Conservation (phyloP, 2,797 vertebrate genomes). For the Pterois miles region DNA sequence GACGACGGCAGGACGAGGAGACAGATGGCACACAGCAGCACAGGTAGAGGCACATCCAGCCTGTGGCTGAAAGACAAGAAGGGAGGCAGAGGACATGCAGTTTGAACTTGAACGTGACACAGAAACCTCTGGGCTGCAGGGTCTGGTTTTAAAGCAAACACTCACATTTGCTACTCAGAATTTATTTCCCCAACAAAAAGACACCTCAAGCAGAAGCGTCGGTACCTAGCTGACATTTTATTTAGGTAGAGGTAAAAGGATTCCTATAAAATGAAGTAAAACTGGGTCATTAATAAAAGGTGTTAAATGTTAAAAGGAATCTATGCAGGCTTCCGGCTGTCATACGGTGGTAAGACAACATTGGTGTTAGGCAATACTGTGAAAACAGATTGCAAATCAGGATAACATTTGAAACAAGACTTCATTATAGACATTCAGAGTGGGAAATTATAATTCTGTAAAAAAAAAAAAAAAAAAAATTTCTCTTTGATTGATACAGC, state of each 20-base stretch:
- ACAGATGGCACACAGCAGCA: slow-evolving; percentile 78
- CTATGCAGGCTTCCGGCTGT: background rate
- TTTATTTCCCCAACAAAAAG: background rate
- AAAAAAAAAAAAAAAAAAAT: too few species aligned
- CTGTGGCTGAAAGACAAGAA: slow-evolving; percentile 53
- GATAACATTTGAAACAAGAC: too few species aligned
- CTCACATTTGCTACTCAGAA: background rate
- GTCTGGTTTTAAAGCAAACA: background rate
- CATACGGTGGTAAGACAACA: too few species aligned
- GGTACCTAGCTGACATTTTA: background rate
- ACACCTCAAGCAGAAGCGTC: background rate
- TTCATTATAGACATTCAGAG: background rate
- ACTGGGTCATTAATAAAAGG: background rate
- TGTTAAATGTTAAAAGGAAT: background rate
- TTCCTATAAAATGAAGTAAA: background rate
- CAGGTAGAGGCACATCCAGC: slow-evolving; percentile 52
- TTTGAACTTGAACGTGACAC: background rate
- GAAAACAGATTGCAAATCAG: too few species aligned
- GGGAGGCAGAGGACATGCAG: background rate
- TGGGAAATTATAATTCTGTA: background rate
- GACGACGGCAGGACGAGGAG: slow-evolving; percentile 70
- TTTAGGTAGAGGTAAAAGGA: background rate
- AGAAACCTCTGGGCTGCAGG: background rate
- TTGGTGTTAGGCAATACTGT: too few species aligned
- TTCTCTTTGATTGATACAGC: background rate